Base-by-base conservation (phyloP, 2,113 vertebrate species). In the Gavialis gangeticus region DNA sequence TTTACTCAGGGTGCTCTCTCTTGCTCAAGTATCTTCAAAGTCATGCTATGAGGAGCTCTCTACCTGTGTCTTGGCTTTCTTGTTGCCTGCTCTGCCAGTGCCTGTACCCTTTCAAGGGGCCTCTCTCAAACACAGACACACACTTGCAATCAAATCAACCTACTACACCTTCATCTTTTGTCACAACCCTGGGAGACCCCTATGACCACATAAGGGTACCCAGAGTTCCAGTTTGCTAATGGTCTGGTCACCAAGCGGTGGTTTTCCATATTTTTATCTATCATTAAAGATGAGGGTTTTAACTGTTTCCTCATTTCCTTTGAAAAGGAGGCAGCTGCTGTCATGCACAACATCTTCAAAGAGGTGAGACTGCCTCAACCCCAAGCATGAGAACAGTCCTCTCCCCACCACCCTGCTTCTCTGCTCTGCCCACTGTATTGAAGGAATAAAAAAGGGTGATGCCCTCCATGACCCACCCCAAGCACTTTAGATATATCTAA, bases 111-210 rank as follows among this genome's bases (percentile, higher is more conserved):
- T 15, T 62, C 21, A 55, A 46, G 14, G 22, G 57, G 2, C 10
- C 80, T 13, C 55, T 84, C 10, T 82, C 22, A 6, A 1, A 4
- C n/a, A 24, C 79, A 90, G 21, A n/a, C 15, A 56, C 59, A 24
- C 0, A 0, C 37, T 15, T 62, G 55, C 57, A 54, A 9, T n/a
- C 77, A 82, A 57, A 91, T 15, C 62, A 75, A 21, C 27, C 28
- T 10, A 1, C n/a, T 67, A 4, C 21, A 46, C 37, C 69, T 62
- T 24, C 25, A 54, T 57, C 22, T 67, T 7, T n/a, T 9, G 4
- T 67, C 82, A 87, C 37, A 85, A 87, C 7, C 46, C 46, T 46
- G 28, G 62, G 62, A 64, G 28, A 28, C 63, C 3, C 63, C 63
- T 66, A 28, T 10, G 12, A n/a, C 27, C 63, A n/a, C 27, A 6